Conservation (phyloP, 2,797 vertebrate genomes). For the Cyprinodon diabolis region DNA sequence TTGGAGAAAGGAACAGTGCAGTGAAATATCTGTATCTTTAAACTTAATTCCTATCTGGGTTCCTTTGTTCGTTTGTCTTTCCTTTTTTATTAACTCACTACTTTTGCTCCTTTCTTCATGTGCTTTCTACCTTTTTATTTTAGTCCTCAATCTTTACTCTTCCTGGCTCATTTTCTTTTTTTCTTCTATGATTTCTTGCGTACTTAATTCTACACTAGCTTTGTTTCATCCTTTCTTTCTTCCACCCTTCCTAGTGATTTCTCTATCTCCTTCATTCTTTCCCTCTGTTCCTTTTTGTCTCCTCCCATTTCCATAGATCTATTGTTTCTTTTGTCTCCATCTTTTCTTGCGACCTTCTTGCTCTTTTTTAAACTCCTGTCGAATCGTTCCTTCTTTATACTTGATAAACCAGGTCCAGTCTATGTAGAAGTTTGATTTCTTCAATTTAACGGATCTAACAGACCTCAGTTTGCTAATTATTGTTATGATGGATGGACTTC, state of each 20-base stretch:
- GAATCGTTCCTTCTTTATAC: background rate
- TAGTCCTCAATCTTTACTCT: no score
- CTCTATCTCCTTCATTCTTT: background rate
- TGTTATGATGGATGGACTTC: conserved; percentile 58
- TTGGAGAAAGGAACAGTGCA: background rate
- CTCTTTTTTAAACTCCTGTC: background rate
- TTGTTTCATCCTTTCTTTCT: background rate
- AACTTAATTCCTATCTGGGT: background rate
- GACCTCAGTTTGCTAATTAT: conserved; percentile 41
- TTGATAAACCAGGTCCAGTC: conserved; percentile 3
- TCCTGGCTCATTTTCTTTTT: background rate
- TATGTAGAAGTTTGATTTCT: conserved; percentile 26
- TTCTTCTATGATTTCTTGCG: background rate
- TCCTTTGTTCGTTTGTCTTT: no score
- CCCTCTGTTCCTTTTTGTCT: background rate
- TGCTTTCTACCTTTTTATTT: background rate
- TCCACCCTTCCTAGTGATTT: background rate
- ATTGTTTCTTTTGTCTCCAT: no score
- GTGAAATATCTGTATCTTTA: background rate
- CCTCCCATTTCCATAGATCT: no score
- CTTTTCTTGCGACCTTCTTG: background rate
- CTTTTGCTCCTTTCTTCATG: no score
- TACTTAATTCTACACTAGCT: background rate
- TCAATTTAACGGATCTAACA: conserved; percentile 37
- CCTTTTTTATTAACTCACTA: no score